Evolutionary conservation across 2,888 invertebrate species (phyloP).

Genomic region (Liposcelis brunnea): DNA sequence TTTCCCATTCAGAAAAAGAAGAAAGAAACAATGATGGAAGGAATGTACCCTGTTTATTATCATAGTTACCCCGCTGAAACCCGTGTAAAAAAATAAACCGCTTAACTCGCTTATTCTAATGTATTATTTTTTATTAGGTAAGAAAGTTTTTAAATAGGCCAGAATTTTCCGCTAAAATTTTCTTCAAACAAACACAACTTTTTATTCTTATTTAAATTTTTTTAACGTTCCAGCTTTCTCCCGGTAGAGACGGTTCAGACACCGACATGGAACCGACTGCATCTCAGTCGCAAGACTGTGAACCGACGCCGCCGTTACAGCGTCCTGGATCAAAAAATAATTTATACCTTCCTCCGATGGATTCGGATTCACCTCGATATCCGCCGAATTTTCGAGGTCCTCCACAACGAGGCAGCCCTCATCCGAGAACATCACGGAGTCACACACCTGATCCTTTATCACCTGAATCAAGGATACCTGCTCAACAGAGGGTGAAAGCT

Average conservation of each 20-base stretch:
- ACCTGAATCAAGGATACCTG: conserved; percentile 58
- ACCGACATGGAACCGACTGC: conserved; percentile 78
- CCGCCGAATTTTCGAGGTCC: conserved; percentile 24
- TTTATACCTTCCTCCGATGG: conserved; percentile 63
- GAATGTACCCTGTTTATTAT: too few relatives aligned
- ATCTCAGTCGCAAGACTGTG: conserved; percentile 82
- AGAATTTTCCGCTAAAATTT: too few relatives aligned
- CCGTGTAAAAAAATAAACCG: too few relatives aligned
- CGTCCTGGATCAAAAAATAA: conserved; percentile 73
- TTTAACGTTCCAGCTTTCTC: conserved; percentile 44
- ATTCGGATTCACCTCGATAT: conserved; percentile 33
- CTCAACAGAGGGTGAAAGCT: conserved; percentile 80
- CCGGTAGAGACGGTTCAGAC: conserved; percentile 62
- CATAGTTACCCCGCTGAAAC: too few relatives aligned
- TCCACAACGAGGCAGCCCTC: conserved; percentile 62
- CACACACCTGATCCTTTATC: conserved; percentile 41
- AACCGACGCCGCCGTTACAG: conserved; percentile 74
- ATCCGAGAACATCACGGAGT: conserved; percentile 49
- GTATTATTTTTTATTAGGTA: too few relatives aligned
- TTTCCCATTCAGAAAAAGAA: too few relatives aligned
- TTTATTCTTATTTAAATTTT: background rate
- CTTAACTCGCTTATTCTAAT: too few relatives aligned
- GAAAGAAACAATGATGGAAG: too few relatives aligned
- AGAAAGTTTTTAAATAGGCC: too few relatives aligned
- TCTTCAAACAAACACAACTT: too few relatives aligned